Evolutionary conservation across 2,888 invertebrate genomes (phyloP).

Genomic region (Hydraecia micacea): DNA sequence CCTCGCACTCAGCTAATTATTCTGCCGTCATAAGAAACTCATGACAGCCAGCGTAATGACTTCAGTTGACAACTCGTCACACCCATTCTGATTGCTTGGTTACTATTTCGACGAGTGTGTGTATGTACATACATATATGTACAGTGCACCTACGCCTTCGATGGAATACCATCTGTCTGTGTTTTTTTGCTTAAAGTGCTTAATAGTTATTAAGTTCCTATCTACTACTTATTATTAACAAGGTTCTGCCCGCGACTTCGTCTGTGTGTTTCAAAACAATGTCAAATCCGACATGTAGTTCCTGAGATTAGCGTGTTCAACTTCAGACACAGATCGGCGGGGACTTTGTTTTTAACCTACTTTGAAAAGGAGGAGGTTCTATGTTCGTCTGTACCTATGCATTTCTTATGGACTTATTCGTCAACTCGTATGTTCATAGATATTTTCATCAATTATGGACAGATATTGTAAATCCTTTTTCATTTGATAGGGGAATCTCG

Average conservation of each 20-base stretch:
- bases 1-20: constrained; percentile 45
- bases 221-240: neutral
- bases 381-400: no score
- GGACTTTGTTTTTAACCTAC: no score
- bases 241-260: neutral
- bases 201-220: neutral
- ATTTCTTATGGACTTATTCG: no score
- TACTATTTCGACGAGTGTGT: neutral
- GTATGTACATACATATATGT: neutral
- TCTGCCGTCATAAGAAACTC: constrained; percentile 46
- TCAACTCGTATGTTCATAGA: no score
- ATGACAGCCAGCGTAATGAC: constrained; percentile 42
- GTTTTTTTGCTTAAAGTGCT: neutral
- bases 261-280: neutral
- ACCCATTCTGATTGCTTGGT: constrained; percentile 33
- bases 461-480: no score
- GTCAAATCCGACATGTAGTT: no score
- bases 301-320: no score
- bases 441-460: no score
- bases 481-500: no score
- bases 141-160: neutral
- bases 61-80: constrained; percentile 31
- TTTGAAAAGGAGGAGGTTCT: no score
- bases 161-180: neutral
- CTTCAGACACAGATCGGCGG: no score